Evolutionary conservation across 2,113 vertebrate genomes (phyloP), one percentile per base, ranked within the genome.

Genomic region (Mesitornis unicolor): DNA sequence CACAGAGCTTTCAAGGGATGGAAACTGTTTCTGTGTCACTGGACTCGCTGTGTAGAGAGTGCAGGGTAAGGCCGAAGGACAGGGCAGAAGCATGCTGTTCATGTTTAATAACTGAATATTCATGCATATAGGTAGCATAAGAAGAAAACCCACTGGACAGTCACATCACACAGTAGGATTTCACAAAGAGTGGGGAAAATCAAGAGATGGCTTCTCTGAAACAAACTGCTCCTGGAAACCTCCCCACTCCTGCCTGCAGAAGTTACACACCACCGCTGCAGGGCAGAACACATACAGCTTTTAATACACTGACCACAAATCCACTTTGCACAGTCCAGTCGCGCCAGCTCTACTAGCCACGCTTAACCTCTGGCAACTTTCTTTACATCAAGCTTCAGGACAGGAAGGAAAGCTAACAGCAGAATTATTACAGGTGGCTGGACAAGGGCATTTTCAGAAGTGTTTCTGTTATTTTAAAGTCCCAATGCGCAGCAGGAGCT

Each of bases 111-210:
- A 83, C 6, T 81, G 61, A 97, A 96, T 97, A 98, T 98, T 98
- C 97, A 98, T 98, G 98, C 97, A 98, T 97, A 97, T 83, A 97
- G 50, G 48, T 68, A 48, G 87, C 21, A 17, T 50, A 92, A 76
- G 64, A 91, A 91, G 48, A 88, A 94, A 96, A 92, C n/a, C 47
- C 38, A 60, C 1, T 18, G 18, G 36, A 43, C 63, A 89, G 60
- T 75, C 36, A 94, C 59, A 81, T 61, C 43, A 77, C 42, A 91
- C 59, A 74, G n/a, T 0, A 84, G 57, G 75, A 81, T 71, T 88
- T 88, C 59, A 86, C 36, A 61, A 35, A 75, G 54, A 28, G 19
- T 4, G 5, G 24, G 51, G n/a, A 43, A 75, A 75, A 75, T 19
- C 26, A 89, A 65, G 33, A 63, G n/a, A 83, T 35, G 53, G 19